phyloP scores from a whole-genome alignment of 2,797 vertebrate genomes.

The Buphagus erythrorhynchus region DNA sequence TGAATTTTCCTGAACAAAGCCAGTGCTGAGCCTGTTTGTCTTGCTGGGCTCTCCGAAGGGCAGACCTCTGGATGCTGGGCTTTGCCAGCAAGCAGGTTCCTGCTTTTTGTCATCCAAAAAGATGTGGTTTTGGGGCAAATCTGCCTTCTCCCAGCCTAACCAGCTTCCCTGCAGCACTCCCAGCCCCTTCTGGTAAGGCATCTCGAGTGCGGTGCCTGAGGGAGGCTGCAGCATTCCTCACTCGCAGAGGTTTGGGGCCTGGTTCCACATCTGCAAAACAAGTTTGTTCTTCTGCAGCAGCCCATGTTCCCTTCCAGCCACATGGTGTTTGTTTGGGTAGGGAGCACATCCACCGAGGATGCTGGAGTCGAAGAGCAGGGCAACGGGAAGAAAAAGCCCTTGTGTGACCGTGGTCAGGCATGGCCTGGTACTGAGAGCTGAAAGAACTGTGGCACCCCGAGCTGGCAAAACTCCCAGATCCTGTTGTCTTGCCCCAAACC shows the following conservation, averaged over 20 bases:
- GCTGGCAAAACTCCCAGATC: neutral
- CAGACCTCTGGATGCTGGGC: neutral
- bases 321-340: neutral
- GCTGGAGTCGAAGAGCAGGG: fast-evolving
- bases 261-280: neutral
- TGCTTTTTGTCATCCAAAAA: neutral
- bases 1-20: neutral
- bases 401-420: neutral
- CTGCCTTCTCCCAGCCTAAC: neutral
- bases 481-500: neutral
- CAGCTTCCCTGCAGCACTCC: neutral
- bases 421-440: neutral
- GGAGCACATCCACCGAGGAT: neutral
- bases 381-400: neutral
- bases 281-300: neutral
- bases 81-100: neutral
- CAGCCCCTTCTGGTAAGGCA: neutral
- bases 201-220: fast-evolving
- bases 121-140: neutral
- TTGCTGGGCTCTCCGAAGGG: neutral
- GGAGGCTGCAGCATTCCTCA: neutral
- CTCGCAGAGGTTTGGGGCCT: fast-evolving
- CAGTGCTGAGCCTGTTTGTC: neutral
- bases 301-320: neutral
- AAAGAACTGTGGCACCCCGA: neutral